Conservation (phyloP, 2,888 invertebrate species). For the Timema cristinae region DNA sequence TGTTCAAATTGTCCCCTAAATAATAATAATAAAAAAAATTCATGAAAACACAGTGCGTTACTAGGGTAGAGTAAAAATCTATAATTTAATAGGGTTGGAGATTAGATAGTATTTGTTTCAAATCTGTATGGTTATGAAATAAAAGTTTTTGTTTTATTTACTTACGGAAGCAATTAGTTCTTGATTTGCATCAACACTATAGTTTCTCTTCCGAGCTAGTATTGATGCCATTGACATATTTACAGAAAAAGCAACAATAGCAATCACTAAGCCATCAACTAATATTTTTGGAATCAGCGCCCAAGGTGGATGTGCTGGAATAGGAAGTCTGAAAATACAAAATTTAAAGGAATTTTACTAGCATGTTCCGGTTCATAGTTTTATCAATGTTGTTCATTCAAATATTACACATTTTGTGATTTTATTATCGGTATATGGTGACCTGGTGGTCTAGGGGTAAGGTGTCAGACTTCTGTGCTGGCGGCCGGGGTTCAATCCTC, state of each 20-base stretch:
- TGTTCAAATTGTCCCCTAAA: too few species aligned
- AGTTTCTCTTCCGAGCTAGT: conserved; percentile 66
- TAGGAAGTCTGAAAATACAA: conserved; percentile 51
- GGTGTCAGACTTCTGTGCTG: too few species aligned
- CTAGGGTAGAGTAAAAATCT: too few species aligned
- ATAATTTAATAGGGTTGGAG: too few species aligned
- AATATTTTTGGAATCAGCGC: conserved; percentile 53
- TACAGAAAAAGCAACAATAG: conserved; percentile 67
- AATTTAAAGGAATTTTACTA: background rate
- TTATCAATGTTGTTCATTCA: background rate
- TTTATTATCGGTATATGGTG: too few species aligned
- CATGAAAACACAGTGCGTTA: too few species aligned
- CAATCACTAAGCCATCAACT: conserved; percentile 61
- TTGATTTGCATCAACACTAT: conserved; percentile 68
- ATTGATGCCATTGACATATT: conserved; percentile 71
- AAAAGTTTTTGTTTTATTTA: conserved; percentile 8
- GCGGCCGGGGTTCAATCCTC: too few species aligned
- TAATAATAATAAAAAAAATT: too few species aligned
- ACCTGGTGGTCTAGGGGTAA: too few species aligned
- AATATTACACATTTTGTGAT: too few species aligned
- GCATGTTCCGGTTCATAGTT: background rate
- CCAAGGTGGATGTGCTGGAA: conserved; percentile 54
- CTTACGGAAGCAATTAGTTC: conserved; percentile 60
- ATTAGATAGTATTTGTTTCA: too few species aligned
- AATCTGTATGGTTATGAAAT: too few species aligned